These are phyloP conservation scores for Brachystomella parvula DNA, from an alignment of 1,140 invertebrate species.

Conservation along the genomic window DNA sequence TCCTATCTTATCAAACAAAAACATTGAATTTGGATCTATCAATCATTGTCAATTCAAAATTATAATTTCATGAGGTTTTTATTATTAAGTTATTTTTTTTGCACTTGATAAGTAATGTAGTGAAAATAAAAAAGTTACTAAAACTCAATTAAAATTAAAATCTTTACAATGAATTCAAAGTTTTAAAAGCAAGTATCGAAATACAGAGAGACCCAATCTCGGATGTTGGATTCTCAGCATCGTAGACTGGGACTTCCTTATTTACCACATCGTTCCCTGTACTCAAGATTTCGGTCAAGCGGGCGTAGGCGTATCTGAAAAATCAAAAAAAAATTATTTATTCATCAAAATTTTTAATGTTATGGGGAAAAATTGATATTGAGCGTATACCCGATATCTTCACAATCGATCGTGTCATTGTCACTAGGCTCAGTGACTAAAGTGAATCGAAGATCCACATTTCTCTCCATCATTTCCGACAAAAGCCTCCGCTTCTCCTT, in stretches of 20 bases:
- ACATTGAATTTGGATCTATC: no score
- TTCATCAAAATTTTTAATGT: not conserved
- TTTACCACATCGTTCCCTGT: conserved; percentile 5
- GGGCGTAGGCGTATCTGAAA: conserved; percentile 20
- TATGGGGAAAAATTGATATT: not conserved
- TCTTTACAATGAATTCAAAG: conserved; percentile 10
- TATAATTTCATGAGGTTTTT: no score
- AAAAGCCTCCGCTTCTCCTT: conserved; percentile 13
- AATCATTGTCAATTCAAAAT: no score
- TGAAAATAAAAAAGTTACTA: no score
- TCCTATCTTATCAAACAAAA: no score
- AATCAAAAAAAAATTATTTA: conserved; percentile 9
- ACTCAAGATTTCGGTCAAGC: not conserved
- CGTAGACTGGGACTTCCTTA: conserved; percentile 12
- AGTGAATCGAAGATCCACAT: conserved; percentile 8
- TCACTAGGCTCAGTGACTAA: conserved; percentile 18
- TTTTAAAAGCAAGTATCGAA: conserved; percentile 7
- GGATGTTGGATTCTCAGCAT: conserved; percentile 11
- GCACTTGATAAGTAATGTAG: no score
- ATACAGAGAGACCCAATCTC: conserved; percentile 11
- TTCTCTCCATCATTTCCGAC: not conserved
- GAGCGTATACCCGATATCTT: conserved; percentile 17
- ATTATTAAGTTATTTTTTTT: no score
- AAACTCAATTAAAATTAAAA: not conserved
- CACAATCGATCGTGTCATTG: conserved; percentile 22